phyloP scores from a whole-genome alignment of 2,888 invertebrate species.

The Tenthredo amoena region DNA sequence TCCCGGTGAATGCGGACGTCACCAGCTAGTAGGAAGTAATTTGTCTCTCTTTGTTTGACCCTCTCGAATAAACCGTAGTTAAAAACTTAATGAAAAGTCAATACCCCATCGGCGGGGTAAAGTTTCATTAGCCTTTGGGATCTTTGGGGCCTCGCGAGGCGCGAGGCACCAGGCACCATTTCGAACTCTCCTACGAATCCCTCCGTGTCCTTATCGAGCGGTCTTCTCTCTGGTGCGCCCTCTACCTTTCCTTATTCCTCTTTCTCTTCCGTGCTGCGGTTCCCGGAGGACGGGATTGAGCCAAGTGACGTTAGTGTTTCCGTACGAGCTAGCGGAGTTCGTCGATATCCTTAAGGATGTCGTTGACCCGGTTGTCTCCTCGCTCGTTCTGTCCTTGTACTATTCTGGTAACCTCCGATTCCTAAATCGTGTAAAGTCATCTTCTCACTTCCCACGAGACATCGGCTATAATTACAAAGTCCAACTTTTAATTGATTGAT shows the following conservation, averaged over 20 bases:
- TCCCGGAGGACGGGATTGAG: slow-evolving; percentile 49
- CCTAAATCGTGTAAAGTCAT: not conserved
- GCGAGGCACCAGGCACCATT: not conserved
- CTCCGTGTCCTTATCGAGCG: slow-evolving; percentile 50
- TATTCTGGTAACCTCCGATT: slow-evolving; percentile 14
- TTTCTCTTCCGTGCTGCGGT: slow-evolving; percentile 38
- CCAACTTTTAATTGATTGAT: slow-evolving; percentile 21
- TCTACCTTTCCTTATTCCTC: slow-evolving; percentile 34
- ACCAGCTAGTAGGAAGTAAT: not conserved
- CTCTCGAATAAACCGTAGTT: slow-evolving; percentile 46
- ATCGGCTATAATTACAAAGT: not conserved
- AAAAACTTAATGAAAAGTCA: slow-evolving; percentile 49
- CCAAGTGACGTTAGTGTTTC: slow-evolving; percentile 49
- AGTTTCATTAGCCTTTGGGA: slow-evolving; percentile 47
- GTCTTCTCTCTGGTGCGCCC: slow-evolving; percentile 33
- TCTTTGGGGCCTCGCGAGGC: slow-evolving; percentile 29
- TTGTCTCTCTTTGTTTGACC: slow-evolving; percentile 35
- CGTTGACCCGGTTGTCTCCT: slow-evolving; percentile 71
- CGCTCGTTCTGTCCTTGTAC: slow-evolving; percentile 15
- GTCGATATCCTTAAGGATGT: slow-evolving; percentile 74
- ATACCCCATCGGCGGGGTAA: slow-evolving; percentile 42
- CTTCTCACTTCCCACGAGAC: not conserved
- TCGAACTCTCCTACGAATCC: slow-evolving; percentile 53
- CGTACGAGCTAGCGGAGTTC: slow-evolving; percentile 61
- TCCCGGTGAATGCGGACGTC: not conserved